These are phyloP conservation scores for Acanthopleura granulata DNA, from an alignment of 2,888 invertebrate genomes.

Conservation along the genomic window DNA sequence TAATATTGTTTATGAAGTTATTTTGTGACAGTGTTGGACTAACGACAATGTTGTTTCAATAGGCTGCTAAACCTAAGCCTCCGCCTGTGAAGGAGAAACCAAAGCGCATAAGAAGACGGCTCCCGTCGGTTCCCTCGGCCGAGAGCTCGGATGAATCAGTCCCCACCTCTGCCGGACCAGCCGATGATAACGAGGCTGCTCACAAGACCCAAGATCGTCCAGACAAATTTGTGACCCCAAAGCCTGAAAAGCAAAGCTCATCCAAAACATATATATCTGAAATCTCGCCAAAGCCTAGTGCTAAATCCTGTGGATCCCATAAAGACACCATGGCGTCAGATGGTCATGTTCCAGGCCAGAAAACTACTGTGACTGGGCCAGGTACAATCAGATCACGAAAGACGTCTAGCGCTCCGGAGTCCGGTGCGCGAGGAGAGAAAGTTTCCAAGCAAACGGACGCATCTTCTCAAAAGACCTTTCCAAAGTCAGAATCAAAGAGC, in stretches of 20 bases:
- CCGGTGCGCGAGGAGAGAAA: neutral
- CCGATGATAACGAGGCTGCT: neutral
- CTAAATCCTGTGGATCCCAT: neutral
- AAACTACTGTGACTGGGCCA: neutral
- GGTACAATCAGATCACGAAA: neutral
- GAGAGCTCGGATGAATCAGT: neutral
- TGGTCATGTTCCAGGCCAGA: neutral
- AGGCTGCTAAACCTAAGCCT: neutral
- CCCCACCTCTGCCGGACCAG: neutral
- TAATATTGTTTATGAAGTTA: too few relatives aligned
- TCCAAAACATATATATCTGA: neutral
- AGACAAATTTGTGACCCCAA: neutral
- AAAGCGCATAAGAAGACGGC: neutral
- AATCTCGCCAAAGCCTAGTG: neutral
- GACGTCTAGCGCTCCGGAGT: neutral
- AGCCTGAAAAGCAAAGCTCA: neutral
- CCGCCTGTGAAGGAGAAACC: conserved; percentile 10
- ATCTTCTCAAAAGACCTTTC: neutral
- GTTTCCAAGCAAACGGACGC: neutral
- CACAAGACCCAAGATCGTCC: neutral
- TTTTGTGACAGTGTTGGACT: too few relatives aligned
- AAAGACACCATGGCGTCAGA: neutral
- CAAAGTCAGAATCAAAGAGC: neutral
- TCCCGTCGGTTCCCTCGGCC: conserved; percentile 3
- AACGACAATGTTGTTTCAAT: neutral